Conservation (phyloP, 2,113 vertebrate genomes). For the Pseudorhombus dupliciocellatus region DNA sequence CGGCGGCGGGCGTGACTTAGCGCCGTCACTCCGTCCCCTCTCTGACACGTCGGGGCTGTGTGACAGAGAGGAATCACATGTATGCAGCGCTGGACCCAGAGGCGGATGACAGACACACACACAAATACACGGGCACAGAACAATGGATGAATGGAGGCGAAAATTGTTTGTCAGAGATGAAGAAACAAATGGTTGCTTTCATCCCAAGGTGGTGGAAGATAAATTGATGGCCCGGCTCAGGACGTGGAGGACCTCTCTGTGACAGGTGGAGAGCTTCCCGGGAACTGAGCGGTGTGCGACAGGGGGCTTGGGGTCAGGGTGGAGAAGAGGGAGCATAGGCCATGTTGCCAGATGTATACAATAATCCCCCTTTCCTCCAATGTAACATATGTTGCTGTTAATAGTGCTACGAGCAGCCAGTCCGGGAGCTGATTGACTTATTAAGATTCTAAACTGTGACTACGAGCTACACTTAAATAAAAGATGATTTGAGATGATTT, state of each 20-base stretch:
- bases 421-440: background rate
- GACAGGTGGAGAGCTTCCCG: conserved; percentile 58
- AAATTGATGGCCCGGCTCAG: conserved; percentile 62
- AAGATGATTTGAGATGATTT: conserved; percentile 8
- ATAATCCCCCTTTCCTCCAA: conserved; percentile 42
- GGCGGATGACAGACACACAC: conserved; percentile 68
- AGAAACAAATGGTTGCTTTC: conserved; percentile 77
- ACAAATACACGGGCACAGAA: conserved; percentile 57
- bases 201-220: conserved; percentile 63
- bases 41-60: conserved; percentile 34
- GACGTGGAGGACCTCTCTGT: conserved; percentile 49
- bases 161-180: conserved; percentile 76
- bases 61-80: conserved; percentile 47
- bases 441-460: conserved; percentile 3
- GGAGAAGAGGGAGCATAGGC: conserved; percentile 42
- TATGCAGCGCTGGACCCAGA: conserved; percentile 39
- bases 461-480: background rate
- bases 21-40: conserved; percentile 46
- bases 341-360: conserved; percentile 46
- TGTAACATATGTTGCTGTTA: conserved; percentile 8
- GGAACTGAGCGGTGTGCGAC: conserved; percentile 36
- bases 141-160: conserved; percentile 61
- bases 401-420: background rate
- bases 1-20: conserved; percentile 41
- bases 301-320: conserved; percentile 35